Evolutionary conservation across 2,888 invertebrate genomes (phyloP), one percentile per base, ranked within the genome.

Genomic region (Hyposoter didymator): DNA sequence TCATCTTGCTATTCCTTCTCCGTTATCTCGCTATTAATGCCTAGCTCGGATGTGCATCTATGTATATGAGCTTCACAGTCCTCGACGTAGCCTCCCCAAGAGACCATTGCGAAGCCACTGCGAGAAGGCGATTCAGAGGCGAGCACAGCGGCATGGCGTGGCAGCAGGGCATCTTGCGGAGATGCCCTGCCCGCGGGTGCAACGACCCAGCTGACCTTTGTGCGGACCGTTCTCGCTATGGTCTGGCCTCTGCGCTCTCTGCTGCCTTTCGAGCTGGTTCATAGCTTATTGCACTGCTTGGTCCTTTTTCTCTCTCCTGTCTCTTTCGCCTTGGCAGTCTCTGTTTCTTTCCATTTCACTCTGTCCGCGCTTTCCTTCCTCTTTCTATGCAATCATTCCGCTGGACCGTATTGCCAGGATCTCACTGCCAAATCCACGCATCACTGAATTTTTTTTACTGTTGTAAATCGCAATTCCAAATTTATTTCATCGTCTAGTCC

Each of bases 181-280:
- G 88, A 92, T 93, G 93, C 92, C 92, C 92, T 91, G 91, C 91
- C 93, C 92, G 92, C 93, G 93, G 92, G 93, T 92, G 93, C 93
- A 93, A 93, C 92, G 93, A 93, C 93, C 93, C 92, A 79, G 86
- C 90, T 93, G 93, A 93, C 93, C 93, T 93, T 93, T 93, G 93
- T 91, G 92, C 93, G 92, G 91, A 89, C 91, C 89, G 91, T 91
- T 92, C 90, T 90, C 91, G 91, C 92, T 92, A 91, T 90, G 88
- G 89, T 89, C 88, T 88, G 91, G 87, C 90, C 86, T 80, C 85
- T 83, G 82, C 82, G 78, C 73, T 84, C 81, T 84, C 70, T 55
- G 66, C 67, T 78, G 78, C 73, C 80, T 70, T 73, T 81, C 59
- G 45, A 47, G 64, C 59, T 83, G 82, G 84, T 59, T 80, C 83